phyloP scores from a whole-genome alignment of 2,888 invertebrate species.

The Orchesella flavescens region DNA sequence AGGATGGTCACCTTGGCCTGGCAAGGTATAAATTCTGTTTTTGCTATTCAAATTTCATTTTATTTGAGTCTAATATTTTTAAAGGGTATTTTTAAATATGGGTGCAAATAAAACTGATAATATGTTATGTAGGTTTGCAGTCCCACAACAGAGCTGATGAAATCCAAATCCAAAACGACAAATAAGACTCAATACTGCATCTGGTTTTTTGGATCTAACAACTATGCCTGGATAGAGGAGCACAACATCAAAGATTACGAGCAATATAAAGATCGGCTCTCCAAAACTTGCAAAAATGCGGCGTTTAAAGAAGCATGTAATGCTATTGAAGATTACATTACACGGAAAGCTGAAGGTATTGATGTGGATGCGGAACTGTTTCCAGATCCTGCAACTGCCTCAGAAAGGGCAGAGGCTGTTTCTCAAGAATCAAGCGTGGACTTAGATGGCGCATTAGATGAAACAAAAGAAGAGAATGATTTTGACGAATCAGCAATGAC shows the following conservation, averaged over 20 bases:
- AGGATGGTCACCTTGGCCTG: slow-evolving; percentile 97
- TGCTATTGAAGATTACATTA: slow-evolving; percentile 86
- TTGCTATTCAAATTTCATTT: neutral
- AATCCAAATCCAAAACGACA: slow-evolving; percentile 76
- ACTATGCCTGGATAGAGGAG: slow-evolving; percentile 93
- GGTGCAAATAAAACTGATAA: neutral
- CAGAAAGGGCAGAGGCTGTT: neutral
- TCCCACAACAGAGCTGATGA: slow-evolving; percentile 40
- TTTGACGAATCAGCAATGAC: neutral
- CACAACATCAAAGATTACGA: slow-evolving; percentile 87
- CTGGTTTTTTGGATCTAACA: slow-evolving; percentile 95
- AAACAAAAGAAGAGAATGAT: slow-evolving; percentile 5
- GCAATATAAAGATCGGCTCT: slow-evolving; percentile 84
- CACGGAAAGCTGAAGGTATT: slow-evolving; percentile 64
- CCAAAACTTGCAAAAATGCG: slow-evolving; percentile 83
- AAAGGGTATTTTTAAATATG: neutral
- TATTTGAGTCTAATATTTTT: neutral
- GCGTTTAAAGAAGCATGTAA: slow-evolving; percentile 86
- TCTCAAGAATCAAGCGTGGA: neutral
- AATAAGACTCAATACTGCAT: slow-evolving; percentile 88
- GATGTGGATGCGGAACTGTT: slow-evolving; percentile 60
- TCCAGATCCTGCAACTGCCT: neutral
- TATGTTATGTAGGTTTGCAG: slow-evolving; percentile 38
- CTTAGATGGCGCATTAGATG: neutral
- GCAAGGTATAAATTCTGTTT: slow-evolving; percentile 82